Evolutionary conservation across 2,113 vertebrate genomes (phyloP), one percentile per base, ranked within the genome.

Genomic region (Gambusia affinis): DNA sequence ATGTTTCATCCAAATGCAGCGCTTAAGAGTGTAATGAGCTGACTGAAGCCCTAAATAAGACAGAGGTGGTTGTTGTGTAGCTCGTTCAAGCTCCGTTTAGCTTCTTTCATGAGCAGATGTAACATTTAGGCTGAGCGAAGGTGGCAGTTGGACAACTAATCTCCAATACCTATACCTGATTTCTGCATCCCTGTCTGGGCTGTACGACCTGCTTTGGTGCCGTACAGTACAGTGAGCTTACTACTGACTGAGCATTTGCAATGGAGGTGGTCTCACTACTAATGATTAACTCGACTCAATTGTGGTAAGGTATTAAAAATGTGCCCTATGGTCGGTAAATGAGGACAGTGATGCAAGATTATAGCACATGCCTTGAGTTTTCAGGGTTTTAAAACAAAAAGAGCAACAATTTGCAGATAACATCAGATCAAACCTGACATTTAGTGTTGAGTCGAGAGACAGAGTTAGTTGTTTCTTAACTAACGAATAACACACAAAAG

Each of bases 41-140:
- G 35, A 19, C 28, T 7, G 44, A 62, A 62, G 68, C 80, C 78
- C 71, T 72, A 71, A 73, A 60, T 60, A 76, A 47, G 75, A 67
- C 70, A 30, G 4, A 67, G 29, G 39, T 64, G 78, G 35, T 66
- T 54, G 44, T 29, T 30, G 19, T 67, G 57, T 17, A 60, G 68
- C 19, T 67, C 62, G 42, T 27, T 67, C 8, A 39, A 39, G 37
- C 19, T 66, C 51, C 66, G 24, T 30, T 24, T 42, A 29, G 27
- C 31, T 63, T 37, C 57, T 71, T 71, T 51, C 17, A 67, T 14
- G 35, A 51, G 11, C 19, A 62, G 31, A 67, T n/a, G 51, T 57
- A 47, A 54, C 33, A 67, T 42, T 69, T 12, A 51, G 61, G 54
- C 60, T 67, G 22, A 66, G 17, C 62, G 27, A 68, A 24, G 37